Base-by-base conservation (phyloP, 2,797 vertebrate species). In the Podarcis lilfordi region DNA sequence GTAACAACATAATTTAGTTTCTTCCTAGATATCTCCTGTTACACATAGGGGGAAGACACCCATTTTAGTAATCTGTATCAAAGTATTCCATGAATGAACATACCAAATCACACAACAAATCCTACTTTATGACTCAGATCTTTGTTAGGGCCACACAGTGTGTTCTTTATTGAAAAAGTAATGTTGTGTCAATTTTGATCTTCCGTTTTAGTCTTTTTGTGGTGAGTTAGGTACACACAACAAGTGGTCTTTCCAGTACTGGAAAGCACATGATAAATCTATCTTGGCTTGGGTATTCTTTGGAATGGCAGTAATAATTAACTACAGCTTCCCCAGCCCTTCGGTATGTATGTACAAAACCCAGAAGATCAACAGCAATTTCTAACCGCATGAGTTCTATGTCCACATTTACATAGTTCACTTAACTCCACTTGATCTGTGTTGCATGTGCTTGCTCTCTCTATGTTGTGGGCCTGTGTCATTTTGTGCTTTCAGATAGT, bases 401-500 rank as follows among this genome's bases (percentile, higher is more conserved):
- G 19, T 64, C 2, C 43, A 0, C 68, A 83, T 93, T 89, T 89
- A 82, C 86, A 1, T 91, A 25, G 92, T 91, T 88, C 87, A 82
- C 86, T 88, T 84, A 82, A 80, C 82, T 89, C 88, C 80, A 77
- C 93, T 69, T 84, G 35, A 69, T 23, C 21, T 94, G 75, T 27
- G 90, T 89, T 95, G 98, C 98, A 98, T 96, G 98, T 97, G 98
- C 97, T 97, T 96, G 94, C 96, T 94, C 92, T 94, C 92, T 89
- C 88, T 95, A 92, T 94, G 93, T 96, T 94, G 96, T 96, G 95
- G 94, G 93, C 96, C 95, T 96, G 95, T 95, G 96, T 96, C 95
- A 95, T 96, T 98, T 98, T 98, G 97, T 98, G 97, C 97, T 97
- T 98, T 97, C 98, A 99, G 99, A 99, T 97, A 99, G 98, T 96